Percentiles rank a stretch among this genome's conserved stretches.
phyloP scores from a whole-genome alignment of 2,888 invertebrate species.

The Cosmopolites sordidus region DNA sequence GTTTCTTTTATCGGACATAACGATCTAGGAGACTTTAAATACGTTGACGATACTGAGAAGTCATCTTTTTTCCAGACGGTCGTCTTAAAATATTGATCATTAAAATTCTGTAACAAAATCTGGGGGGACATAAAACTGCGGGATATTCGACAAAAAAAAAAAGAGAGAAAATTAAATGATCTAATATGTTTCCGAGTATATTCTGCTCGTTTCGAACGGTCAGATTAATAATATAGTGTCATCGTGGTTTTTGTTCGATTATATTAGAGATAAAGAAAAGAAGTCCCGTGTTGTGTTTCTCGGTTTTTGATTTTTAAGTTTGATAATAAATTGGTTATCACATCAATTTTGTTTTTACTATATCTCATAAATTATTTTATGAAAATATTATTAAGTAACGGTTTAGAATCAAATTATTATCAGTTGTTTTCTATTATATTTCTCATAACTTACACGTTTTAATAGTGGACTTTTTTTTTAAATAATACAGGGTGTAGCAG shows the following conservation, averaged over 20 bases:
- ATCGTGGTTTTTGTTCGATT: not conserved
- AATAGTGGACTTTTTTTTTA: no score
- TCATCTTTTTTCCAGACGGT: conserved; percentile 9
- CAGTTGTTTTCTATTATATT: no score
- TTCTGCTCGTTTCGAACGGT: not conserved
- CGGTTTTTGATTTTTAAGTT: no score
- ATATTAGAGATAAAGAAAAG: no score
- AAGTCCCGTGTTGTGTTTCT: no score
- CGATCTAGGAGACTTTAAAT: conserved; percentile 15
- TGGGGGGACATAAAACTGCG: conserved; percentile 20
- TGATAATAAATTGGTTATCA: no score
- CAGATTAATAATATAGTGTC: not conserved
- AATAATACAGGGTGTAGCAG: no score
- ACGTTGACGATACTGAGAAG: conserved; percentile 21
- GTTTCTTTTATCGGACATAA: conserved; percentile 7
- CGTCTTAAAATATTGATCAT: conserved; percentile 23
- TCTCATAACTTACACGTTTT: no score
- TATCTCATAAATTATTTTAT: not conserved
- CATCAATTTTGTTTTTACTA: no score
- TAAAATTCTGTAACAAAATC: conserved; percentile 22
- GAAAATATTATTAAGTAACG: not conserved
- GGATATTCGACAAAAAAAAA: conserved; percentile 14
- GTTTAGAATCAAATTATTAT: not conserved
- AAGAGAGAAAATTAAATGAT: conserved; percentile 7
- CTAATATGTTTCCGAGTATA: conserved; percentile 12